Conservation (phyloP, 2,888 invertebrate genomes). For the Metacarcinus magister region DNA sequence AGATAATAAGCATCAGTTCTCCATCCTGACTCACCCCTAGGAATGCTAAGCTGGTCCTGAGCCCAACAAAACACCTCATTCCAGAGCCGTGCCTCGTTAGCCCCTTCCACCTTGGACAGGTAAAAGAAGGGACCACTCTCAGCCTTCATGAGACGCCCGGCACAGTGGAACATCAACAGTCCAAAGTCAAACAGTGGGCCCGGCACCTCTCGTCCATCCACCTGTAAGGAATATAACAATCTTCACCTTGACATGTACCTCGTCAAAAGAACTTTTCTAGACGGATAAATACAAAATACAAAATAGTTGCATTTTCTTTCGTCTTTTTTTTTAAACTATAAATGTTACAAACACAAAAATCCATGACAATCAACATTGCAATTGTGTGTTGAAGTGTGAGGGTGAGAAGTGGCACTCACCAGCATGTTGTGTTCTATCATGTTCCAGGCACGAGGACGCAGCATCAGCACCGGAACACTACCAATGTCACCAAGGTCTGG, state of each 20-base stretch:
- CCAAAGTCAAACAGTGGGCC: slow-evolving; percentile 90
- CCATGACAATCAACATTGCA: neutral
- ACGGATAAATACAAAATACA: neutral
- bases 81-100: slow-evolving; percentile 89
- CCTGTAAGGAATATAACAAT: slow-evolving; percentile 84
- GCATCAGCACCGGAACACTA: slow-evolving; percentile 88
- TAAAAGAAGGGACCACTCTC: slow-evolving; percentile 90
- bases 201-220: slow-evolving; percentile 88
- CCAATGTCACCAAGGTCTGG: slow-evolving; percentile 86
- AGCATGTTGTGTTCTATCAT: slow-evolving; percentile 89
- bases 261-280: neutral
- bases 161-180: slow-evolving; percentile 89
- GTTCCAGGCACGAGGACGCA: slow-evolving; percentile 91
- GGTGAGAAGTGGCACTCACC: slow-evolving; percentile 84
- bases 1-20: neutral
- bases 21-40: slow-evolving; percentile 84
- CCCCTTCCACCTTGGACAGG: slow-evolving; percentile 89
- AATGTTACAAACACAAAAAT: neutral
- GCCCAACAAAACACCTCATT: slow-evolving; percentile 89
- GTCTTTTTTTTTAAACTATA: neutral
- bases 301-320: neutral
- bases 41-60: slow-evolving; percentile 87
- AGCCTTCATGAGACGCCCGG: slow-evolving; percentile 86
- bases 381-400: neutral
- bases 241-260: neutral